Base-by-base conservation (phyloP, 2,888 invertebrate species). In the Hypomecis punctinalis region DNA sequence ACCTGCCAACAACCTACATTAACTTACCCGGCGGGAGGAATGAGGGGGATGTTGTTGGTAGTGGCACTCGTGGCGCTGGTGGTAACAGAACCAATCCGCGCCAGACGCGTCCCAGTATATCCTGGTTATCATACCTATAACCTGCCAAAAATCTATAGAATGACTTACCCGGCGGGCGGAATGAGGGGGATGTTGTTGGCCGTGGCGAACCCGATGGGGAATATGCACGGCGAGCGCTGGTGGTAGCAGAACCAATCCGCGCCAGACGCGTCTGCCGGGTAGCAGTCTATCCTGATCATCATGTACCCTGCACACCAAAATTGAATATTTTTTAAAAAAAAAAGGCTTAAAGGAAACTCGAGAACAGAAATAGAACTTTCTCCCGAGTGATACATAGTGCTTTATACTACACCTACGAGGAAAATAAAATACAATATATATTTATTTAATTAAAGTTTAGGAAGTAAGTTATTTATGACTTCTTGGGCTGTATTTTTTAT, bases 231-330 rank as follows among this genome's bases (percentile, higher is more conserved):
- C 1, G 99, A 99, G 67, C 96, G 96, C 69, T 97, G 96, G 84
- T 99, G 99, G 83, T 99, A 98, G 82, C 99, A 99, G 84, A 99
- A 98, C 98, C 98, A 98, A 86, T 99, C 99, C 0, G 97, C 96
- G n/a, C 96, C 96, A 61, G 96, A 94, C 36, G 95, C 95, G 78
- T 97, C 97, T 0, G 96, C 96, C 64, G 97, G 97, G 82, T 97
- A 98, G 45, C 97, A 98, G 85, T 99, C 99, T 78, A 99, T 98
- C 72, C 98, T 81, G 68, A 99, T 97, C 65, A 65, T 65, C 61
- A 60, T 65, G 56, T 65, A 65, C n/a, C 65, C 65, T 61, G 56
- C 13, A 11, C 36, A 10, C 53, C 0, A 40, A 60, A 13, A n/a
- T 7, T 0, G 43, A 40, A 40, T 7, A 40, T n/a, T n/a, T n/a